Base-by-base conservation (phyloP, 1,140 invertebrate genomes). In the Oedothorax gibbosus region DNA sequence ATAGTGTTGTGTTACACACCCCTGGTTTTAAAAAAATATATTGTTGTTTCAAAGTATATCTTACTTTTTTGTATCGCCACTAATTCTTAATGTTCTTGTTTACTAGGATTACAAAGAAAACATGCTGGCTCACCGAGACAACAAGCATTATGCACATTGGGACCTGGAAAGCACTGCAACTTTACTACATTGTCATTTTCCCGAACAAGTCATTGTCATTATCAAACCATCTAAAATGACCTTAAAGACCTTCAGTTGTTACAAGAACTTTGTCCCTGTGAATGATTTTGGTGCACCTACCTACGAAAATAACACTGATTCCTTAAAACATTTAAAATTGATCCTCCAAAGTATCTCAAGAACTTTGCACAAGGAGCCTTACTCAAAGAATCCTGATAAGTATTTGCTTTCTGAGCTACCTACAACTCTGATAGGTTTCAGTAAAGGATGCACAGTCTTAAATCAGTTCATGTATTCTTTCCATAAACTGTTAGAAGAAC, bases 381-480 rank as follows among this genome's bases (percentile, higher is more conserved):
- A 8, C 12, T 66, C 77, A 35, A 14, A 2, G 0, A 15, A 65
- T 21, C 12, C 53, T 79, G 62, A 66, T 15, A 2, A 35, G 12
- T 35, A 54, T 21, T 66, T 50, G 0, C n/a, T 15, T 35, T 60
- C 57, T 15, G 21, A 65, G 65, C 14, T 62, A 4, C 66, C 80
- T 9, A 20, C 95, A 81, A 92, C 91, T 69, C 89, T 96, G 79
- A 92, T 97, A 86, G 96, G 95, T 1, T 97, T 97, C 89, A 97
- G 96, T 89, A 97, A 97, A 92, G 96, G 96, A 62, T 97, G 95
- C 90, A 95, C 96, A 65, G 96, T 97, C 77, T 92, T 97, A 79
- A 97, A 97, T 92, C 96, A 97, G 91, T 91, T 97, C 86, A 91
- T 97, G 54, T 94, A 96, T 88, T 96, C 97, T 89, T 94, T 96